A percentile compares a stretch with the other conserved stretches of the same genome.
Conservation (phyloP, 2,113 vertebrate genomes). For the Chaetura pelagica region DNA sequence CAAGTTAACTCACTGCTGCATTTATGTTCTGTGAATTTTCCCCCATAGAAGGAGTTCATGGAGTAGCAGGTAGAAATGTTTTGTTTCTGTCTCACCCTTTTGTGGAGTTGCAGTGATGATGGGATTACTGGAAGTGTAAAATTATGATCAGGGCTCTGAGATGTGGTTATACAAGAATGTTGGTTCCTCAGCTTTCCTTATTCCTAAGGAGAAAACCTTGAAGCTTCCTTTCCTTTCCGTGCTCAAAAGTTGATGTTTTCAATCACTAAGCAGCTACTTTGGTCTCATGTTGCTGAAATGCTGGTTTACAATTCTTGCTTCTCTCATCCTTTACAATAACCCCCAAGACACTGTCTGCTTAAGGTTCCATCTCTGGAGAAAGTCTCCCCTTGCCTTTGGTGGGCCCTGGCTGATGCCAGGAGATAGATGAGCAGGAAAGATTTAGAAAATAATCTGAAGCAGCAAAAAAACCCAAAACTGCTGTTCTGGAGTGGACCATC, state of each 20-base stretch:
- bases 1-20: background rate
- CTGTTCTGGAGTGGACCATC: too few relatives aligned
- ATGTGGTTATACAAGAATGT: background rate
- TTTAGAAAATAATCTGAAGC: background rate
- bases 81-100: background rate
- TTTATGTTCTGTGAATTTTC: background rate
- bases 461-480: background rate
- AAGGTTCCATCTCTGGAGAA: background rate
- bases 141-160: background rate
- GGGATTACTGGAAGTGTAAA: background rate
- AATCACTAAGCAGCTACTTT: background rate
- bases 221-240: background rate
- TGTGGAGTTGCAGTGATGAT: accelerated
- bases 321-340: background rate
- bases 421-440: background rate
- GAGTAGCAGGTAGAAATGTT: background rate
- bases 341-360: background rate
- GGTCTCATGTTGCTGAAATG: background rate
- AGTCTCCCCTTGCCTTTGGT: accelerated
- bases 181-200: background rate
- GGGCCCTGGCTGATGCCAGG: background rate
- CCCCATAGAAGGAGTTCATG: background rate
- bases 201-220: background rate
- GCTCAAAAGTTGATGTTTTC: background rate
- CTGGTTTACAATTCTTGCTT: background rate